These are phyloP conservation scores for Lytechinus pictus DNA, from an alignment of 35 echinoderm and acorn worm species.

Conservation along the genomic window DNA sequence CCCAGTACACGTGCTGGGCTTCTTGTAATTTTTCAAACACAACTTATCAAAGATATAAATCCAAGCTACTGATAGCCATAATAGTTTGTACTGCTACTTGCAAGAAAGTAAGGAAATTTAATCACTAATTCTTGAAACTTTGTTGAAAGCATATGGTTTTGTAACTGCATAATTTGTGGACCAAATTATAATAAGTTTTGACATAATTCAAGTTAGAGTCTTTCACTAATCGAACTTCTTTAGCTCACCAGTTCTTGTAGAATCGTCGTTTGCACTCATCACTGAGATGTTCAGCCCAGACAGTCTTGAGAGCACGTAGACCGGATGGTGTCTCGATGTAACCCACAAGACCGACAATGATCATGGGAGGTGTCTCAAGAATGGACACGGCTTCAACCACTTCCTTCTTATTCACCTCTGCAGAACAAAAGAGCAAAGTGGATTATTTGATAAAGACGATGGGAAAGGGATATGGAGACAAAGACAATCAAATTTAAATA, in stretches of 20 bases:
- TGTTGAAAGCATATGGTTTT: too few relatives aligned
- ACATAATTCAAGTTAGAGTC: too few relatives aligned
- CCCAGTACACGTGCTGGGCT: neutral
- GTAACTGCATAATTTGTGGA: too few relatives aligned
- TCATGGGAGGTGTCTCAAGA: constrained; percentile 93
- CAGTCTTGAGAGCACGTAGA: constrained; percentile 87
- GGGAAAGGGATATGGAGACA: too few relatives aligned
- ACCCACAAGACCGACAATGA: constrained; percentile 89
- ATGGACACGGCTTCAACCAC: constrained; percentile 96
- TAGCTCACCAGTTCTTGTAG: constrained; percentile 99
- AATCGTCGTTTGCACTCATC: constrained; percentile 97
- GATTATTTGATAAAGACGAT: too few relatives aligned
- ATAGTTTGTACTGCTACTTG: neutral
- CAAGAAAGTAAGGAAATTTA: neutral
- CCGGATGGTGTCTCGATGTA: constrained; percentile 97
- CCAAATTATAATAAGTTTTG: too few relatives aligned
- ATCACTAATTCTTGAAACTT: too few relatives aligned
- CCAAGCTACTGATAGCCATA: too few relatives aligned
- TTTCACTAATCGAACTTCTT: neutral
- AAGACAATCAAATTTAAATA: too few relatives aligned
- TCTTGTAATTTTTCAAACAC: neutral
- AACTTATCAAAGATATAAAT: too few relatives aligned
- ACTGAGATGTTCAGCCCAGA: constrained; percentile 98
- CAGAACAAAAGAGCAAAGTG: neutral
- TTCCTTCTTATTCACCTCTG: constrained; percentile 99